Evolutionary conservation across 2,888 invertebrate species (phyloP), one percentile per base, ranked within the genome.

Genomic region (Hedya salicella): DNA sequence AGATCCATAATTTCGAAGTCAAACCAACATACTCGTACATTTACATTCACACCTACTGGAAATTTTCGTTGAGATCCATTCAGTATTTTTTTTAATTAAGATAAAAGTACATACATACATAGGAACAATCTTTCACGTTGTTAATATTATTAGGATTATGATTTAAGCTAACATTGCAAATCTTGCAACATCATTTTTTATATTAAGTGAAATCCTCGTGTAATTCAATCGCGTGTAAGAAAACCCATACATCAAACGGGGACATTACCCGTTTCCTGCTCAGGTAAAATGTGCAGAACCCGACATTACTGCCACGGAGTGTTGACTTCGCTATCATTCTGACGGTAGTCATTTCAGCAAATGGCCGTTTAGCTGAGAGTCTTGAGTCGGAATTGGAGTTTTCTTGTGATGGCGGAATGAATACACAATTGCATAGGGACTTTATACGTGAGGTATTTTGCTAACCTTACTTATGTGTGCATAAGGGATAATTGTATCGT

Each of bases 261-360:
- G 19, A 40, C 53, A 54, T 54, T 32, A 46, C 32, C 63, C 49
- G 32, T 30, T 57, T 50, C 21, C 52, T 19, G 21, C 25, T 30
- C 42, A 44, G 50, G 44, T 64, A 52, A 52, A 64, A 64, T 54
- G 36, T 42, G 16, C 52, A 52, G 59, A 65, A 44, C 44, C 42
- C 36, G 39, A 60, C 64, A 59, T 65, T 65, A 65, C 52, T 53
- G 59, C 65, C 59, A 21, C 52, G 52, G 59, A 65, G 52, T 65
- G 65, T 65, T 65, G 65, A 59, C 65, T 59, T 46, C 60, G 65
- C 52, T 42, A 60, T 65, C 65, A 65, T 65, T 56, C 59, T 59
- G 52, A 60, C 59, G 65, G 46, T 46, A 36, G 52, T 65, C 59
- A 65, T 65, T 60, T 60, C 52, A 46, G 39, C 39, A 46, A 65